These are phyloP conservation scores for Deroplatys truncata DNA, from an alignment of 2,888 invertebrate genomes.

Conservation along the genomic window DNA sequence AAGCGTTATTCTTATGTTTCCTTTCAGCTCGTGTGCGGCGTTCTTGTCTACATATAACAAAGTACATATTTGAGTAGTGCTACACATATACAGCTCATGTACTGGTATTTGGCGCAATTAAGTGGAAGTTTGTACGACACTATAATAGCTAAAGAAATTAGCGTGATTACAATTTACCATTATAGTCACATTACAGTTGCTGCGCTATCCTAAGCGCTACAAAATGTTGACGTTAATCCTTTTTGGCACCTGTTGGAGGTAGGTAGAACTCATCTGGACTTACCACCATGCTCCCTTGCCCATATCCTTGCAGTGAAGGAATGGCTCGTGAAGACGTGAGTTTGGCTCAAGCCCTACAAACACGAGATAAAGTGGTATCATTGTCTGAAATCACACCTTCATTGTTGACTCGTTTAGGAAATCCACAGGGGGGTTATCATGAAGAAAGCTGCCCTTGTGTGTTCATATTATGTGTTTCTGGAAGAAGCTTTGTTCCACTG, in stretches of 20 bases:
- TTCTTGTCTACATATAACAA: no score
- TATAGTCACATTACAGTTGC: no score
- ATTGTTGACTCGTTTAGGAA: neutral
- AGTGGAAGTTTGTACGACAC: no score
- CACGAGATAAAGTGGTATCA: slow-evolving; percentile 4
- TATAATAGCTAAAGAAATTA: no score
- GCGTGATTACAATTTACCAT: no score
- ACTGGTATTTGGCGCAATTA: no score
- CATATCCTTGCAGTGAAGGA: neutral
- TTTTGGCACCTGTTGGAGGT: neutral
- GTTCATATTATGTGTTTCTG: neutral
- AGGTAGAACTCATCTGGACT: neutral
- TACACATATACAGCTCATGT: no score
- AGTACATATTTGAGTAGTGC: no score
- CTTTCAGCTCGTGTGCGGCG: no score
- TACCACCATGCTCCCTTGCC: neutral
- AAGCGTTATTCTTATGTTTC: no score
- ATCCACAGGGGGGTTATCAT: neutral
- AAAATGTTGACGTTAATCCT: neutral
- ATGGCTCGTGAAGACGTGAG: neutral
- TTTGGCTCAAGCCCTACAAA: neutral
- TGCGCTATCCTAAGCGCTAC: no score
- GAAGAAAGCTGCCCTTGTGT: neutral
- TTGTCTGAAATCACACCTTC: slow-evolving; percentile 22
- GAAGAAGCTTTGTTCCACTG: neutral